Evolutionary conservation across 2,797 vertebrate genomes (phyloP).

Genomic region (Trematomus bernacchii): DNA sequence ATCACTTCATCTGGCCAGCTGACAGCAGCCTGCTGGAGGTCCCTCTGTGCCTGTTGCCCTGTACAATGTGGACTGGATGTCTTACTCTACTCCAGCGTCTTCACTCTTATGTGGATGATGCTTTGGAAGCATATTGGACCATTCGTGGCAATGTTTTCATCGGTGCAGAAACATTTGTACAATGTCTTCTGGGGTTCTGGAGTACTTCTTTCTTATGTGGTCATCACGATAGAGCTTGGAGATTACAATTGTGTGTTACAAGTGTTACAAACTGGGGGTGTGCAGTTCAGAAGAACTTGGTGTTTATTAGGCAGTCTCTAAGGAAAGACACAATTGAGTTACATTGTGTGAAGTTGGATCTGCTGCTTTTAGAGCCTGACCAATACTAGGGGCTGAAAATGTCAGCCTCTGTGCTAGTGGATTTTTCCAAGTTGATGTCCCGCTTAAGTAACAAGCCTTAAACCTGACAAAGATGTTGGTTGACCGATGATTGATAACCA

Average conservation of each 20-base stretch:
- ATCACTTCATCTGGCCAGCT: conserved; percentile 67
- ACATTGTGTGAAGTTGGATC: not conserved
- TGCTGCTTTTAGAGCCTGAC: not conserved
- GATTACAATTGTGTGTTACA: not conserved
- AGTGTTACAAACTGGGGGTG: not conserved
- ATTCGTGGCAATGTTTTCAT: not conserved
- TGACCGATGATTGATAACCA: not conserved
- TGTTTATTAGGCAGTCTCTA: not conserved
- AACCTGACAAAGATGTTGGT: not conserved
- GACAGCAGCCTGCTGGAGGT: conserved; percentile 65
- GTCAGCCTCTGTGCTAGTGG: not conserved
- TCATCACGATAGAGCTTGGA: not conserved
- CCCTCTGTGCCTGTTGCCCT: conserved; percentile 56
- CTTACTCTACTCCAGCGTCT: conserved; percentile 49
- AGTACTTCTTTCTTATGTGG: not conserved
- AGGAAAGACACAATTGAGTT: not conserved
- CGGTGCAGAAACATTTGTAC: not conserved
- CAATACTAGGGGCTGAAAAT: not conserved
- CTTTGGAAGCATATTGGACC: conserved; percentile 1
- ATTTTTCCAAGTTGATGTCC: not conserved
- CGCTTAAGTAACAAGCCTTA: not conserved
- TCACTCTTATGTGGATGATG: conserved; percentile 24
- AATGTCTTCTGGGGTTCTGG: not conserved
- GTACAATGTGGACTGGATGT: conserved; percentile 52
- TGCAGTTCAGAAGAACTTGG: not conserved